Percentiles rank a stretch among this genome's conserved stretches.
phyloP scores from a whole-genome alignment of 1,140 invertebrate genomes.

The Philaenus spumarius region DNA sequence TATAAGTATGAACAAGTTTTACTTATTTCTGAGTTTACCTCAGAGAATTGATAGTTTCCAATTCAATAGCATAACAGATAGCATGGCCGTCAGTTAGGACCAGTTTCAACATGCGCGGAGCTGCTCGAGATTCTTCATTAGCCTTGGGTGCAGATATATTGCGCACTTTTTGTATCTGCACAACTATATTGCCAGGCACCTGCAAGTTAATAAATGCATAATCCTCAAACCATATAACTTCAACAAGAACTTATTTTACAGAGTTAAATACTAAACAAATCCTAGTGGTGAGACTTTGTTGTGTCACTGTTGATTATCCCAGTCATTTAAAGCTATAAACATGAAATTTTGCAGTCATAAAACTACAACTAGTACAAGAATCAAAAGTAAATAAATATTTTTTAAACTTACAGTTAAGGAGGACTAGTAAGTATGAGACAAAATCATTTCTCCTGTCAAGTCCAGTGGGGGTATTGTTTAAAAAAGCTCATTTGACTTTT shows the following conservation, averaged over 20 bases:
- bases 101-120: conserved; percentile 75
- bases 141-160: conserved; percentile 86
- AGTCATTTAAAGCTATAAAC: too few species aligned
- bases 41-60: conserved; percentile 55
- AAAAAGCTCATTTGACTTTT: too few species aligned
- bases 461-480: too few species aligned
- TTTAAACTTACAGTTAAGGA: too few species aligned
- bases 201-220: too few species aligned
- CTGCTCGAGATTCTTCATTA: conserved; percentile 74
- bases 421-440: too few species aligned
- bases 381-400: too few species aligned
- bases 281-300: background rate
- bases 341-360: too few species aligned
- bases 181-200: conserved; percentile 61
- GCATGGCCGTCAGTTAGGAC: conserved; percentile 78
- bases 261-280: background rate
- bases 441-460: too few species aligned
- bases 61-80: conserved; percentile 67
- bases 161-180: conserved; percentile 81
- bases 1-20: too few species aligned
- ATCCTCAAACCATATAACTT: background rate
- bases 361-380: too few species aligned
- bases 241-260: background rate
- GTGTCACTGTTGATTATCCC: too few species aligned
- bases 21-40: conserved; percentile 37